Conservation (phyloP, 2,113 vertebrate species). For the Muntiacus muntjak region DNA sequence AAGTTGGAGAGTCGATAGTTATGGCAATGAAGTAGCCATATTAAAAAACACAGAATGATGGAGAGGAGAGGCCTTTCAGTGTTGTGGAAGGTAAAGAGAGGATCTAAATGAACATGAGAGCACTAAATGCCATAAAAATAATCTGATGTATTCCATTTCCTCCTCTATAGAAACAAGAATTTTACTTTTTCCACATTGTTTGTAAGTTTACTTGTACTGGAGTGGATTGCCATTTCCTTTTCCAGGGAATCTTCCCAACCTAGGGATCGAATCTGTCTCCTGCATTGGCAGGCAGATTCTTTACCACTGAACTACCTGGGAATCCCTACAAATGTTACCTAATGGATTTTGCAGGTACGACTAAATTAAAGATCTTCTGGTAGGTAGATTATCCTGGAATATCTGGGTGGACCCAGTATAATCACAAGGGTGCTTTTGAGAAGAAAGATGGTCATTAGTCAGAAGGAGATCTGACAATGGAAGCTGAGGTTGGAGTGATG, state of each 20-base stretch:
- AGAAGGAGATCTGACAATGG: neutral
- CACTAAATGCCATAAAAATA: neutral
- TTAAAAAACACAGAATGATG: neutral
- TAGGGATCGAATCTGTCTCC: neutral
- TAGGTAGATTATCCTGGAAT: neutral
- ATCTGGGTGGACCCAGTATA: neutral
- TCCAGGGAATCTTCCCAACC: neutral
- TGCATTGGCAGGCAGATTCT: neutral
- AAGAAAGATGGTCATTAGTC: neutral
- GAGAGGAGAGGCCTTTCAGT: neutral
- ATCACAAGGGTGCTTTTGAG: neutral
- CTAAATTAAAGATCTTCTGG: neutral
- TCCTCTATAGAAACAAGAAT: neutral
- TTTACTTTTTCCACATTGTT: neutral
- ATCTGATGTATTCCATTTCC: neutral
- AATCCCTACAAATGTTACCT: neutral
- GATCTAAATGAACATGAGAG: neutral
- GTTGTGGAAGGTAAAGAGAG: neutral
- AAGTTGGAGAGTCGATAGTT: neutral
- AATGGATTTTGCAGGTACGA: neutral
- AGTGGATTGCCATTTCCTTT: neutral
- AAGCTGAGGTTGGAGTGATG: constrained; percentile 13
- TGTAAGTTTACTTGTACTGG: neutral
- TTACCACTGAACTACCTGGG: neutral
- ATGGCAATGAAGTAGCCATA: neutral